Evolutionary conservation across 92 coral and sea anemone species (phyloP), one percentile per base, ranked within the genome.

Genomic region (Epizoanthus stellaris): DNA sequence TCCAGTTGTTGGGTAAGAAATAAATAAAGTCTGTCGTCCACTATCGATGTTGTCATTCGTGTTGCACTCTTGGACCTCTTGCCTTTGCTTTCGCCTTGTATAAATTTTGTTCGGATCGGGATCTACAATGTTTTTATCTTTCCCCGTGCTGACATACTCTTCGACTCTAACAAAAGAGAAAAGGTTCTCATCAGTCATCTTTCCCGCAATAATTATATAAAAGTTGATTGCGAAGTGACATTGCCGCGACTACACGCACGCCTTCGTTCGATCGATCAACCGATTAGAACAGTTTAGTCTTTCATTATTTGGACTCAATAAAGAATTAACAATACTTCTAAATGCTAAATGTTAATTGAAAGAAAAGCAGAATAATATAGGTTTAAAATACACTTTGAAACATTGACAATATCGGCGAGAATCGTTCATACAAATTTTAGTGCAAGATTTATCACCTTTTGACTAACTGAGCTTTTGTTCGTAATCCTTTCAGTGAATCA

Each of bases 31-130:
- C 25, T 23, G 73, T 88, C 81, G 17, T n/a, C 63, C 47, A 69
- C 74, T 69, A 43, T 69, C 74, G 74, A 30, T 69, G 74, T 69
- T 69, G 74, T 43, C 74, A 69, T 69, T 69, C 40, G 17, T 69
- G 53, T 69, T 69, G 40, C 47, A 30, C 47, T 40, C 40, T 40
- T 69, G 38, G 40, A 43, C 17, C 65, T 82, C 67, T 72, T 58
- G 87, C 17, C 87, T 83, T 52, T 54, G 59, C 77, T 86, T 86
- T 68, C 58, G 85, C 71, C 45, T 20, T 21, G 39, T 77, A 38
- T 67, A 80, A 76, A 63, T 60, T 67, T 66, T 39, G 40, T 66
- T 58, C 52, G 82, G 57, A 43, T 66, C 89, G 17, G 89, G 89
- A 57, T 86, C 89, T 15, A 58, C 85, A 54, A 80, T 62, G 58